Base-by-base conservation (phyloP, 92 coral and sea anemone genomes). In the Diadumene lineata region DNA sequence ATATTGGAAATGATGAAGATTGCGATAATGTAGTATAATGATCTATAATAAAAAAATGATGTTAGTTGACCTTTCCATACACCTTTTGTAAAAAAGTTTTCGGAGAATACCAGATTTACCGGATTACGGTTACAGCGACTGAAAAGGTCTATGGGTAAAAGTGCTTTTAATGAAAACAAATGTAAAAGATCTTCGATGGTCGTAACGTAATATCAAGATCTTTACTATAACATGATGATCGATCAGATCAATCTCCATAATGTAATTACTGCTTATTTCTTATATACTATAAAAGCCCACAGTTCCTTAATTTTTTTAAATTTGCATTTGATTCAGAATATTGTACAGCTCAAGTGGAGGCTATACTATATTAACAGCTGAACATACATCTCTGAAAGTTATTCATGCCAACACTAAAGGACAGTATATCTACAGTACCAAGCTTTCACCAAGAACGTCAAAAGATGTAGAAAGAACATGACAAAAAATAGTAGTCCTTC, bases 291-390 rank as follows among this genome's bases (percentile, higher is more conserved):
- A 38, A 38, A 4, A 38, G 48, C 38, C 11, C n/a, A n/a, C n/a
- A n/a, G 50, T 57, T 11, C 7, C 34, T 53, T 24, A 29, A n/a
- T 30, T 50, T 29, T 28, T 4, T 16, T 68, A 31, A 25, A 38
- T 57, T 28, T 33, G 16, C 31, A 22, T 31, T 18, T 31, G 34
- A 46, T 72, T 17, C 51, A 89, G 93, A 69, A 81, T 68, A 34
- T 81, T 89, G 30, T 65, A 78, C 22, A 90, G 93, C 50, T 13
- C 74, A 6, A 68, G 82, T 21, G 93, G 93, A 19, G 93, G 90
- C 2, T 78, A 81, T 25, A 85, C 85, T 21, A 64, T 82, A 28
- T 75, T 89, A 0, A 89, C 78, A 64, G 93, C 93, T 16, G 82
- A 85, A 30, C 70, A 80, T 4, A 69, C 83, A 22, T 50, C 58